Conservation (phyloP, 2,113 vertebrate genomes). For the Xiphophorus maculatus region DNA sequence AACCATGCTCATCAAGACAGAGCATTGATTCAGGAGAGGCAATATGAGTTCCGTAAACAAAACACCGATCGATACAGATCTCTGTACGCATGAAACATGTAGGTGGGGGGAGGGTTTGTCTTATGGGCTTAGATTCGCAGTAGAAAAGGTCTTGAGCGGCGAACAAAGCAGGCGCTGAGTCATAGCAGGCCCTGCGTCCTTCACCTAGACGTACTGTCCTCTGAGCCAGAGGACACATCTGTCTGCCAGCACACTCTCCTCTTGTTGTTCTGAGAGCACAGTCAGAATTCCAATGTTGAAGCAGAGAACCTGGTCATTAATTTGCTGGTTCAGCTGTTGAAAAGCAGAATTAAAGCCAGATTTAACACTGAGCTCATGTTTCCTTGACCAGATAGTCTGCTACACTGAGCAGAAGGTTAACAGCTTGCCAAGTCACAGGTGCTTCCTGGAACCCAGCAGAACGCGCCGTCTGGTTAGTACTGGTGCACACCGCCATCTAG, state of each 20-base stretch:
- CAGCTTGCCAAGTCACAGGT: conserved; percentile 59
- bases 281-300: conserved; percentile 8
- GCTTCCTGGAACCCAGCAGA: conserved; percentile 33
- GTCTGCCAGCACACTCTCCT: conserved; percentile 12
- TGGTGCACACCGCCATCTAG: conserved; percentile 60
- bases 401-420: conserved; percentile 45
- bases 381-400: conserved; percentile 9
- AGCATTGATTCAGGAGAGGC: conserved; percentile 5
- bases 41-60: conserved; percentile 29
- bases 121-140: conserved; percentile 27
- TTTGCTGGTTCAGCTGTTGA: neutral
- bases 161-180: conserved; percentile 62
- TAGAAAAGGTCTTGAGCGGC: neutral
- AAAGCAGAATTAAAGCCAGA: neutral
- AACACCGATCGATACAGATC: conserved; percentile 42
- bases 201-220: conserved; percentile 54
- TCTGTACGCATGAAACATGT: conserved; percentile 15
- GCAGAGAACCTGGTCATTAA: neutral
- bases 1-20: neutral
- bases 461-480: neutral
- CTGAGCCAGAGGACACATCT: conserved; percentile 61
- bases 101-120: conserved; percentile 1
- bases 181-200: conserved; percentile 47
- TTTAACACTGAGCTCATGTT: neutral
- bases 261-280: neutral